Conservation (phyloP, 2,888 invertebrate genomes). For the Nyleta sp. region DNA sequence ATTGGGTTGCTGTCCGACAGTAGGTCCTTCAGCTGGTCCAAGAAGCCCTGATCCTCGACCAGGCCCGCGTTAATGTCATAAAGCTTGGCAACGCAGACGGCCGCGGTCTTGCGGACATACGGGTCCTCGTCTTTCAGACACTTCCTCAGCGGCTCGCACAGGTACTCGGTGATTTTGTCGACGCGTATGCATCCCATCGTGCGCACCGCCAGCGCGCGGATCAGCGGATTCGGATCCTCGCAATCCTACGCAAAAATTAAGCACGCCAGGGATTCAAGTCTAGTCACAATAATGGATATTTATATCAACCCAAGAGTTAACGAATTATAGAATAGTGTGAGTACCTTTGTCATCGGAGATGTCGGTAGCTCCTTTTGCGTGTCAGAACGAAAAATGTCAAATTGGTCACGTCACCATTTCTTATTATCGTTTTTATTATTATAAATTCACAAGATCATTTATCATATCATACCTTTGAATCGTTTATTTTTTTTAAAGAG, state of each 20-base stretch:
- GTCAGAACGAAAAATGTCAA: conserved; percentile 83
- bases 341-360: conserved; percentile 83
- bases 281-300: conserved; percentile 81
- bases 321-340: conserved; percentile 71
- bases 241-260: conserved; percentile 91
- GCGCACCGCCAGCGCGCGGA: conserved; percentile 98
- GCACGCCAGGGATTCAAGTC: conserved; percentile 83
- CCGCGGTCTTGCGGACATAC: conserved; percentile 99
- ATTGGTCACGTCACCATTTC: conserved; percentile 83
- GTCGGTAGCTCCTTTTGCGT: conserved; percentile 82
- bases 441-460: conserved; percentile 73
- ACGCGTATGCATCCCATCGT: conserved; percentile 99
- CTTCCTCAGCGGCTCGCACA: conserved; percentile 98
- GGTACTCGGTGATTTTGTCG: conserved; percentile 99
- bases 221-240: conserved; percentile 99
- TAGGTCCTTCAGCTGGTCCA: conserved; percentile 98
- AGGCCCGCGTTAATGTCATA: conserved; percentile 94
- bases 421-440: conserved; percentile 75
- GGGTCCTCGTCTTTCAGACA: conserved; percentile 98
- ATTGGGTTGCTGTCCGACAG: conserved; percentile 99
- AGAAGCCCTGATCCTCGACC: conserved; percentile 94
- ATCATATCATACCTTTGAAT: conserved; percentile 70
- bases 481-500: conserved; percentile 80
- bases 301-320: conserved; percentile 78
- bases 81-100: conserved; percentile 99